Evolutionary conservation across 1,140 invertebrate genomes (phyloP).

Genomic region (Littorina saxatilis): DNA sequence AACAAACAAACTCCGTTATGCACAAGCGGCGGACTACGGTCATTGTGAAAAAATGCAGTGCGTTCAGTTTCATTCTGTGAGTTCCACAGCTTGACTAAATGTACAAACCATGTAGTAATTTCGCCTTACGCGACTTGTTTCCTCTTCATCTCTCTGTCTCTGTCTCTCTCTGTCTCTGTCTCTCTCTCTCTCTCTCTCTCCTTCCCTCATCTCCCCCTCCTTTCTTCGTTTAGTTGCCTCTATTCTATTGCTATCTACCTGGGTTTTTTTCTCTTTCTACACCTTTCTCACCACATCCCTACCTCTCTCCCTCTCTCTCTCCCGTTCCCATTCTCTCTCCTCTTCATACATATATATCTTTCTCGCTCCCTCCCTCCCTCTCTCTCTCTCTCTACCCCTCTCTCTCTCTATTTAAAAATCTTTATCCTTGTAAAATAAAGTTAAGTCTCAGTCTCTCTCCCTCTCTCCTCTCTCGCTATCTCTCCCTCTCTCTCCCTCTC

Average conservation of each 20-base stretch:
- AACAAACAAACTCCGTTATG: too few species aligned
- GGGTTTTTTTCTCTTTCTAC: not conserved
- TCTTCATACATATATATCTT: not conserved
- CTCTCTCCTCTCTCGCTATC: not conserved
- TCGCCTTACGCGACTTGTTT: too few species aligned
- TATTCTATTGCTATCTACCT: not conserved
- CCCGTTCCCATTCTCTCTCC: not conserved
- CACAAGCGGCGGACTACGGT: too few species aligned
- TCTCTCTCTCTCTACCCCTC: conserved; percentile 1
- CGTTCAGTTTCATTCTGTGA: too few species aligned
- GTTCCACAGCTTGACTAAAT: too few species aligned
- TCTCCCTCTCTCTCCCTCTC: conserved; percentile 18
- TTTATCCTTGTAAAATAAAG: too few species aligned
- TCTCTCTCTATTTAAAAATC: not conserved
- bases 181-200: not conserved
- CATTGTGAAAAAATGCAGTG: too few species aligned
- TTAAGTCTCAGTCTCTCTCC: not conserved
- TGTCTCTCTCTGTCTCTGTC: not conserved
- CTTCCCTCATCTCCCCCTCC: not conserved
- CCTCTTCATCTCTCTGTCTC: not conserved
- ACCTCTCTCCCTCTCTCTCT: not conserved
- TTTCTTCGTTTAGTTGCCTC: not conserved
- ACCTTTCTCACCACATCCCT: too few species aligned
- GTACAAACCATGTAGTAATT: too few species aligned
- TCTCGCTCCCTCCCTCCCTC: not conserved